phyloP scores from a whole-genome alignment of 2,113 vertebrate species.

The Lethenteron reissneri region DNA sequence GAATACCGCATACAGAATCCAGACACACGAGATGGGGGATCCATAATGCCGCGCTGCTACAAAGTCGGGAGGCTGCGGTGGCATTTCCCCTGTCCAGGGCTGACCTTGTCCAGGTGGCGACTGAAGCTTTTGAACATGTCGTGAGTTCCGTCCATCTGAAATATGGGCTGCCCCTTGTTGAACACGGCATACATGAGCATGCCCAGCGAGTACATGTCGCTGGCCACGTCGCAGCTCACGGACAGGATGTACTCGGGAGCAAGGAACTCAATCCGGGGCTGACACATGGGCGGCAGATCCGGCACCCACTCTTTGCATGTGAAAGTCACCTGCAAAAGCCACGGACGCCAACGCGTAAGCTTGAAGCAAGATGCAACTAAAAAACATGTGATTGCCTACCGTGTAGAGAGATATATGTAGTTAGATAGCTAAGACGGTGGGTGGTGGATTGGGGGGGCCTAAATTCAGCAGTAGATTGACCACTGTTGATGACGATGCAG shows the following conservation, averaged over 20 bases:
- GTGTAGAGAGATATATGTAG: not conserved
- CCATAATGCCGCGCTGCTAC: too few relatives aligned
- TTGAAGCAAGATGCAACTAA: constrained; percentile 7
- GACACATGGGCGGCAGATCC: constrained; percentile 71
- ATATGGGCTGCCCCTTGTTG: constrained; percentile 85
- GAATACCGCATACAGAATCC: too few relatives aligned
- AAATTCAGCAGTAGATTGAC: too few relatives aligned
- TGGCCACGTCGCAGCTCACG: constrained; percentile 83
- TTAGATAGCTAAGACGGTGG: too few relatives aligned
- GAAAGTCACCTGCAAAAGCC: constrained; percentile 43
- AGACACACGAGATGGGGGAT: too few relatives aligned
- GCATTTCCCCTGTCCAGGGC: too few relatives aligned
- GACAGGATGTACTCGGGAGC: constrained; percentile 95
- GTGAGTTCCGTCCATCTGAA: constrained; percentile 74
- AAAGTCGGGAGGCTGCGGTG: too few relatives aligned
- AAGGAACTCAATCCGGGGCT: constrained; percentile 86
- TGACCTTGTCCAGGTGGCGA: constrained; percentile 82
- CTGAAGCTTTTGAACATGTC: constrained; percentile 99
- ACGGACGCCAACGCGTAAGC: not conserved
- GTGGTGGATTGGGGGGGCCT: too few relatives aligned
- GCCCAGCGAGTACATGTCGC: constrained; percentile 95
- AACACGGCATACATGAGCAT: constrained; percentile 75
- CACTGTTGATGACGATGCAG: too few relatives aligned
- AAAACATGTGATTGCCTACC: constrained; percentile 9
- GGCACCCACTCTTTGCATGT: constrained; percentile 94